Evolutionary conservation across 2,113 vertebrate species (phyloP).

Genomic region (Gallinago media): DNA sequence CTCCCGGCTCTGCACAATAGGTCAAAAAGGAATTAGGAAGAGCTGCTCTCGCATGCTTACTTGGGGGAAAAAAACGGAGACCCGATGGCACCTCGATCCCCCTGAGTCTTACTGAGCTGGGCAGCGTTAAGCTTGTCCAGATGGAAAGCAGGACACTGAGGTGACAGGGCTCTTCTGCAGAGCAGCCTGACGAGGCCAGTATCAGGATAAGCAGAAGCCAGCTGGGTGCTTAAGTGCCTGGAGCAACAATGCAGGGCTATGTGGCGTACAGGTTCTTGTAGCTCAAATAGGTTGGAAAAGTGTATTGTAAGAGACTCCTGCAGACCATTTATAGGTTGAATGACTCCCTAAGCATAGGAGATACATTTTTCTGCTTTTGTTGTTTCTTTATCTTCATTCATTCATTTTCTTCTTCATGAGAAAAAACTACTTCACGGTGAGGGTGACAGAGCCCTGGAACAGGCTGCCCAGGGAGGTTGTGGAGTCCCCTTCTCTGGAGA

Average conservation of each 20-base stretch:
- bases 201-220: neutral
- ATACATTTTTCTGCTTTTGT: neutral
- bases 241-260: neutral
- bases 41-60: neutral
- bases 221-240: neutral
- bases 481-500: too few species aligned
- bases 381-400: neutral
- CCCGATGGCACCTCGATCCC: fast-evolving
- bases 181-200: neutral
- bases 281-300: neutral
- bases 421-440: too few species aligned
- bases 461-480: too few species aligned
- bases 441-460: too few species aligned
- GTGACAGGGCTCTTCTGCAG: neutral
- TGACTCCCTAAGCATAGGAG: neutral
- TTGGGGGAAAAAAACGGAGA: neutral
- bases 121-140: neutral
- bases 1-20: neutral
- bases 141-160: neutral
- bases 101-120: neutral
- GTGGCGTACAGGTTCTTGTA: neutral
- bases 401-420: too few species aligned
- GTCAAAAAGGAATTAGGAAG: neutral
- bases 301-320: neutral
- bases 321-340: neutral